Evolutionary conservation across 2,113 vertebrate species (phyloP).

Genomic region (Felis catus): DNA sequence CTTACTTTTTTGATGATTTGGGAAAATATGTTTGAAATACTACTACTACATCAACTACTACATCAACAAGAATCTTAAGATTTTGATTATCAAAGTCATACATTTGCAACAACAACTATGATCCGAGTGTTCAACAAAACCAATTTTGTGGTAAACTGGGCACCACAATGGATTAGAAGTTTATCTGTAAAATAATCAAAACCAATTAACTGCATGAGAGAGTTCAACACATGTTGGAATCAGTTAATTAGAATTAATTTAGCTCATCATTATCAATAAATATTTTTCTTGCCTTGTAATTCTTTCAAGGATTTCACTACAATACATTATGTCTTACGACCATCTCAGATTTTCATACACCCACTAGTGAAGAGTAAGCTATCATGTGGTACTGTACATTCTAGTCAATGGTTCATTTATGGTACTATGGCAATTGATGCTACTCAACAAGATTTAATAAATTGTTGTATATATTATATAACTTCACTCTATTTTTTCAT

Average conservation of each 20-base stretch:
- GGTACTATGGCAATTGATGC: neutral
- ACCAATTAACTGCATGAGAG: neutral
- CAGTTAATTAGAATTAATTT: neutral
- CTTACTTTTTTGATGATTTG: neutral
- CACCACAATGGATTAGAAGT: neutral
- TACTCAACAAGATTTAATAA: neutral
- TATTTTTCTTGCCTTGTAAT: neutral
- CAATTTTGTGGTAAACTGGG: no score
- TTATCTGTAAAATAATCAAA: neutral
- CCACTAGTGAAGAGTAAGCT: neutral
- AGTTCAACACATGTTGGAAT: neutral
- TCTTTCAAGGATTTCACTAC: neutral
- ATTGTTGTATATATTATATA: neutral
- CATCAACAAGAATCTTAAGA: neutral
- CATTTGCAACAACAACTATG: neutral
- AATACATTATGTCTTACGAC: neutral
- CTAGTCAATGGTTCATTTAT: neutral
- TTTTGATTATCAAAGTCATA: neutral
- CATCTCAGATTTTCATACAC: neutral
- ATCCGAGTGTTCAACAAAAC: neutral
- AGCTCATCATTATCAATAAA: neutral
- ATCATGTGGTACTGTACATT: neutral
- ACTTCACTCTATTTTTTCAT: neutral
- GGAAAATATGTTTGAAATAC: neutral
- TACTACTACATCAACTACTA: neutral